Evolutionary conservation across 2,888 invertebrate genomes (phyloP).

Genomic region (Drosophila peninsularis): DNA sequence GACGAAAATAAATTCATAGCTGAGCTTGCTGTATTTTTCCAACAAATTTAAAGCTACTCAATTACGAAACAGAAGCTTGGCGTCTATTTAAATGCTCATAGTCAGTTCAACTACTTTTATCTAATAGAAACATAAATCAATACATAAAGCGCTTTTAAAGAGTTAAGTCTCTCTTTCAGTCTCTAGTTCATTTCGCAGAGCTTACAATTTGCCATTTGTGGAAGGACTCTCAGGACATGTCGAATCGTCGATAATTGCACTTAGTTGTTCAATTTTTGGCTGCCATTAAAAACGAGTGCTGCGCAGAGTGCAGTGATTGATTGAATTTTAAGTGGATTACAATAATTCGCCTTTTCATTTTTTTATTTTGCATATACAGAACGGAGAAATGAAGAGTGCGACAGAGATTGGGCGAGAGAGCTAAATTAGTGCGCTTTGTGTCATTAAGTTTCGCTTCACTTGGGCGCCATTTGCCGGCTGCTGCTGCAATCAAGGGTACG

Average conservation of each 20-base stretch:
- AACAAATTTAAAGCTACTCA: background rate
- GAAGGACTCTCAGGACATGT: constrained; percentile 4
- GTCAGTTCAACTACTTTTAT: background rate
- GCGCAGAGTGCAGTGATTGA: constrained; percentile 35
- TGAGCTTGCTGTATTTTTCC: background rate
- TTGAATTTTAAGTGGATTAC: constrained; percentile 50
- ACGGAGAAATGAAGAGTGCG: background rate
- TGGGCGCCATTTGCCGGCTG: constrained; percentile 50
- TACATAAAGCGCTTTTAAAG: background rate
- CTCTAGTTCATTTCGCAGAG: too few species aligned
- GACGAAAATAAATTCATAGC: background rate
- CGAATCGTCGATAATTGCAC: constrained; percentile 49
- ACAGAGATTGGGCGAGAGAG: background rate
- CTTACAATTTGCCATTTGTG: background rate
- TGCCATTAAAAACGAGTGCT: constrained; percentile 42
- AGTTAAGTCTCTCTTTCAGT: background rate
- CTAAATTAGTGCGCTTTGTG: constrained; percentile 73
- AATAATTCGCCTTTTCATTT: constrained; percentile 41
- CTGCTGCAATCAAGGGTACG: constrained; percentile 64
- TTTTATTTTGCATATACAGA: constrained; percentile 4
- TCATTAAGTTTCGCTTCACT: constrained; percentile 72
- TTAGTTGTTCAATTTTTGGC: constrained; percentile 29
- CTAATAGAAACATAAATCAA: background rate
- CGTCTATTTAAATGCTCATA: too few species aligned
- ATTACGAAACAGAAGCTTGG: too few species aligned